These are phyloP conservation scores for Echinops telfairi DNA, from an alignment of 2,113 vertebrate species.

Conservation along the genomic window DNA sequence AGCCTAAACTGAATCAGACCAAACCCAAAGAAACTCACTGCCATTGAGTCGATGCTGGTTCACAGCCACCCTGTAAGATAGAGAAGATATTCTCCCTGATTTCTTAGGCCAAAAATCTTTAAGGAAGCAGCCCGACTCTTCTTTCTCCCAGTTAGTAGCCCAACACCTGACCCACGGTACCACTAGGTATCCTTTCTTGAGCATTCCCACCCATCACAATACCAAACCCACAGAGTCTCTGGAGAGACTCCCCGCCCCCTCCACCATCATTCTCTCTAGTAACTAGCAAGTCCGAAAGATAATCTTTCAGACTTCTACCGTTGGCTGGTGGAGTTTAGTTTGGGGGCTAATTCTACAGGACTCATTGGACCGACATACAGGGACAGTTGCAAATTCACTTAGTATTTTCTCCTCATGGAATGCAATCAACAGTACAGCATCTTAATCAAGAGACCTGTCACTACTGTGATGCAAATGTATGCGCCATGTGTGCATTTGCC, in stretches of 20 bases:
- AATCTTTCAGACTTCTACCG: conserved; percentile 60
- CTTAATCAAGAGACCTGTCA: conserved; percentile 69
- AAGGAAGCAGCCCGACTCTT: too few relatives aligned
- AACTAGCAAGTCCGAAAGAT: conserved; percentile 46
- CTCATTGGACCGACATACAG: conserved; percentile 41
- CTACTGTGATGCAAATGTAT: conserved; percentile 56
- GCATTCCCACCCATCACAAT: not conserved
- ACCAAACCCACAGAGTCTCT: not conserved
- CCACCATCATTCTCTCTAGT: not conserved
- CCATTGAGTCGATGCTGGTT: too few relatives aligned
- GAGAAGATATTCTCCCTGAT: too few relatives aligned
- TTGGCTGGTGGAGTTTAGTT: conserved; percentile 57
- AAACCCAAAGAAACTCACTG: too few relatives aligned
- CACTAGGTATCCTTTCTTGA: not conserved
- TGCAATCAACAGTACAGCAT: conserved; percentile 68
- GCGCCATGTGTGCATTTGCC: conserved; percentile 40
- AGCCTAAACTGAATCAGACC: too few relatives aligned
- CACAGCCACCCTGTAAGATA: too few relatives aligned
- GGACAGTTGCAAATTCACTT: conserved; percentile 65
- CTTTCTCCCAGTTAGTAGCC: too few relatives aligned
- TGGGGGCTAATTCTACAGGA: conserved; percentile 61
- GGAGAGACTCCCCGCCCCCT: not conserved
- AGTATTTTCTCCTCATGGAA: conserved; percentile 62
- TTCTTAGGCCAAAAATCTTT: too few relatives aligned
- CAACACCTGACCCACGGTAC: too few relatives aligned